These are phyloP conservation scores for Heterodera carotae DNA, from an alignment of 1,140 invertebrate species.

Conservation along the genomic window DNA sequence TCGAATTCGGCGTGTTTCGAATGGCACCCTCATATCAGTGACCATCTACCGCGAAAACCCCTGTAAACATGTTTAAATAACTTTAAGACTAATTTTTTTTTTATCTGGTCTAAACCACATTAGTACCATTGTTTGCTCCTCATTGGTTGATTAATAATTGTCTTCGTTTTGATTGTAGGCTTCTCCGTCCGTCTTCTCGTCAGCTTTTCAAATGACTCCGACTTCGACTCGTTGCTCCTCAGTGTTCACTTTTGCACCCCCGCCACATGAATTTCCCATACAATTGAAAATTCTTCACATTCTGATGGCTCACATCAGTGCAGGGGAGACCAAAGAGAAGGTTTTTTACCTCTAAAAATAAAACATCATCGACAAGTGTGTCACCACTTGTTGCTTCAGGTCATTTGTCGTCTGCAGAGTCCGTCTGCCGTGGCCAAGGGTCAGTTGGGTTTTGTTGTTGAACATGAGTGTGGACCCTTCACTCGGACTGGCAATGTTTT, in stretches of 20 bases:
- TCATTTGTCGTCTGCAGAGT: constrained; percentile 19
- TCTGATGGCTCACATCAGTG: background rate
- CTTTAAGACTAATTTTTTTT: no score
- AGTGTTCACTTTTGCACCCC: background rate
- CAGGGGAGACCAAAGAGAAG: background rate
- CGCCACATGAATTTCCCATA: background rate
- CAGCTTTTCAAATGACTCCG: background rate
- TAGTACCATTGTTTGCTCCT: no score
- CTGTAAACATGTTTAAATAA: no score
- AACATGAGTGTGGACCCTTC: constrained; percentile 5
- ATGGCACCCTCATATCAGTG: no score
- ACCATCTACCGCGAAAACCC: no score
- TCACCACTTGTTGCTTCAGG: background rate
- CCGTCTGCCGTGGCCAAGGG: background rate
- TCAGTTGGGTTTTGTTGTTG: constrained; percentile 6
- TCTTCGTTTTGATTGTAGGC: background rate
- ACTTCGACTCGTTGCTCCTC: no score
- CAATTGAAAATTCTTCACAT: constrained; percentile 4
- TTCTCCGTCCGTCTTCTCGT: background rate
- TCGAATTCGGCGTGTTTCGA: no score
- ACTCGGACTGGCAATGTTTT: constrained; percentile 19
- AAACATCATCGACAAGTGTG: background rate
- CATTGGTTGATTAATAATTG: background rate
- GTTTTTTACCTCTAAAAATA: background rate
- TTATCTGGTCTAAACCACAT: no score